Evolutionary conservation across 2,113 vertebrate species (phyloP).

Genomic region (Oxyura jamaicensis): DNA sequence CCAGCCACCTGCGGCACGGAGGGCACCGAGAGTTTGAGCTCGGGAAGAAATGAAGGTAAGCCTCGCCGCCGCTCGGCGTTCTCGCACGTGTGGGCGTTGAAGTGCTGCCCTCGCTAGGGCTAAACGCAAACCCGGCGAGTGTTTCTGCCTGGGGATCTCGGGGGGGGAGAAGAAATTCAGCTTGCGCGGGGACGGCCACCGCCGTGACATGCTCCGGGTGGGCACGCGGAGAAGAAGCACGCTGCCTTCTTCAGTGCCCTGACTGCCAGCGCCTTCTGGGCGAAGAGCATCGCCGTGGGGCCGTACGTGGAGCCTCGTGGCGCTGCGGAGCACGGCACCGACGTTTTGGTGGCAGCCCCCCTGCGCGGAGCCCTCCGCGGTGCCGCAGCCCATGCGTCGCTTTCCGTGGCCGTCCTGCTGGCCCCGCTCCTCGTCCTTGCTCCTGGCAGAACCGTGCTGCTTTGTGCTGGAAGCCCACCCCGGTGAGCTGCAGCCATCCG

Average conservation of each 20-base stretch:
- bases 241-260: accelerated
- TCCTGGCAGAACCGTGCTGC: accelerated
- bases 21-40: not conserved
- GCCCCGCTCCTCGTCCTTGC: not conserved
- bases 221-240: not conserved
- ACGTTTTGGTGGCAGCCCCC: not conserved
- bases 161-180: not conserved
- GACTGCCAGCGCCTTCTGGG: accelerated
- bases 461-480: not conserved
- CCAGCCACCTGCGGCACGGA: not conserved
- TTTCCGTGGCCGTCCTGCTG: no score
- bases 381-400: not conserved
- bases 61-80: accelerated
- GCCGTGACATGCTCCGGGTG: accelerated
- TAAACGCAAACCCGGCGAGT: accelerated
- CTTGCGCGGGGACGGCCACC: not conserved
- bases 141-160: not conserved
- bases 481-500: accelerated
- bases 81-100: accelerated
- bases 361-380: not conserved
- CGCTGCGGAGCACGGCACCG: not conserved
- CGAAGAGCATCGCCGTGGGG: not conserved
- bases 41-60: not conserved
- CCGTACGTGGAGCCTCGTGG: not conserved
- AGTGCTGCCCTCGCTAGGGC: constrained; percentile 45